Percentiles rank a stretch among this genome's conserved stretches.
Evolutionary conservation across 1,140 invertebrate species (phyloP).

Genomic region (Diachasmimorpha longicaudata): DNA sequence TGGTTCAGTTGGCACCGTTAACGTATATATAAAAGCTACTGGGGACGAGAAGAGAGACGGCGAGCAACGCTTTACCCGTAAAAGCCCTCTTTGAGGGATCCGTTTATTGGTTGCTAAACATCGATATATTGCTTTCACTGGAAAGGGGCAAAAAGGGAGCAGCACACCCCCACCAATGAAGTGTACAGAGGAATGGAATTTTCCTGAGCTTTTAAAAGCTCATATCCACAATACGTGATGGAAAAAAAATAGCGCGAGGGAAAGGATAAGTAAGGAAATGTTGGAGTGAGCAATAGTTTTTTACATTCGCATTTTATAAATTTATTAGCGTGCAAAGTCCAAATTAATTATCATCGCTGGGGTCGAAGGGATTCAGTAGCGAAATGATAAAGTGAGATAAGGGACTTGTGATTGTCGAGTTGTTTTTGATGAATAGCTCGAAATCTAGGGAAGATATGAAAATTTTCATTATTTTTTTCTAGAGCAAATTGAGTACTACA

Average conservation of each 20-base stretch:
- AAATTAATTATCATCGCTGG: no score
- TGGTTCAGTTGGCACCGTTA: conserved; percentile 29
- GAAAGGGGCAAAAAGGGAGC: conserved; percentile 8
- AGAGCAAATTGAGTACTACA: no score
- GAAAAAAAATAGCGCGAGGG: conserved; percentile 2
- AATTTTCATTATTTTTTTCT: no score
- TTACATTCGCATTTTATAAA: no score
- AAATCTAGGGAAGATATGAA: no score
- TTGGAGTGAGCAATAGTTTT: no score
- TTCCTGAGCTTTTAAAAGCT: conserved; percentile 57
- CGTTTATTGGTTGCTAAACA: conserved; percentile 65
- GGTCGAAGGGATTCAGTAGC: no score
- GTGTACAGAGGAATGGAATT: conserved; percentile 18
- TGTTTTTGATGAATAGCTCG: no score
- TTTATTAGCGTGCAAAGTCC: no score
- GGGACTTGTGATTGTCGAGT: no score
- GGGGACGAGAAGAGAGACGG: conserved; percentile 25
- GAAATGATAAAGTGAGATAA: no score
- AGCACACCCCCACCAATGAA: conserved; percentile 9
- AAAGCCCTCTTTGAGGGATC: conserved; percentile 62
- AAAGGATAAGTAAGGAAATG: no score
- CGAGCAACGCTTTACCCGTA: conserved; percentile 53
- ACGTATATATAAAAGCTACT: conserved; percentile 32
- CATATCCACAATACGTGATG: conserved; percentile 14
- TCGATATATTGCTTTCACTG: conserved; percentile 61